phyloP scores from a whole-genome alignment of 2,797 vertebrate species.

The Bradypodion ventrale region DNA sequence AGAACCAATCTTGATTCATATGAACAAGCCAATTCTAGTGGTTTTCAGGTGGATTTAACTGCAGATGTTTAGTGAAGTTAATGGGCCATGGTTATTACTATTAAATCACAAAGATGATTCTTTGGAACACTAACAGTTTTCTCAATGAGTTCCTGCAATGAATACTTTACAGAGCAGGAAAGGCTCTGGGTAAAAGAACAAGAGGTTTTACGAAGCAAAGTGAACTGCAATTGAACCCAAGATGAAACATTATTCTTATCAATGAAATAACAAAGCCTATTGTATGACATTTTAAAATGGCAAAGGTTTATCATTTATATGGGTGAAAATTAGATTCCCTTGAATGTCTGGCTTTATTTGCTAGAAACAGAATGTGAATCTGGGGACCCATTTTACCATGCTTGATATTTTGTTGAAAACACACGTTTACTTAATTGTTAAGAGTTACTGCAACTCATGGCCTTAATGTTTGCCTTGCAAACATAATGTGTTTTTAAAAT shows the following conservation, averaged over 20 bases:
- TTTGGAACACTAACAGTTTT: too few relatives aligned
- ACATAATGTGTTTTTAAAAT: constrained; percentile 30
- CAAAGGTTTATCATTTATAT: constrained; percentile 13
- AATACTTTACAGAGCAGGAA: neutral
- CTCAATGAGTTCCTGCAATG: too few relatives aligned
- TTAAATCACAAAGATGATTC: too few relatives aligned
- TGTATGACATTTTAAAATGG: constrained; percentile 12
- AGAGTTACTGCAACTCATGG: constrained; percentile 19
- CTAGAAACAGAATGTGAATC: neutral
- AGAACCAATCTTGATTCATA: too few relatives aligned
- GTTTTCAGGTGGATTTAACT: too few relatives aligned
- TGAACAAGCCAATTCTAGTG: too few relatives aligned
- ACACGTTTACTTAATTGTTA: constrained; percentile 15
- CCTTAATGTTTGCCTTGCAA: constrained; percentile 1
- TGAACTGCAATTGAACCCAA: neutral
- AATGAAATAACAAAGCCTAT: neutral
- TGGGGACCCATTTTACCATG: neutral
- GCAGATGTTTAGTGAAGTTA: too few relatives aligned
- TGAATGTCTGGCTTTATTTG: constrained; percentile 21
- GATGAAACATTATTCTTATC: neutral
- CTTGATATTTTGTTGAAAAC: constrained; percentile 12
- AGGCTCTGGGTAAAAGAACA: too few relatives aligned
- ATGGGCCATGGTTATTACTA: too few relatives aligned
- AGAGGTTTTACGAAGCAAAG: neutral
- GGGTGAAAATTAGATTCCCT: constrained; percentile 5